Percentiles rank a stretch among this genome's conserved stretches.
These are phyloP conservation scores for Leptodactylus fallax DNA, from an alignment of 2,797 vertebrate species.

Conservation along the genomic window DNA sequence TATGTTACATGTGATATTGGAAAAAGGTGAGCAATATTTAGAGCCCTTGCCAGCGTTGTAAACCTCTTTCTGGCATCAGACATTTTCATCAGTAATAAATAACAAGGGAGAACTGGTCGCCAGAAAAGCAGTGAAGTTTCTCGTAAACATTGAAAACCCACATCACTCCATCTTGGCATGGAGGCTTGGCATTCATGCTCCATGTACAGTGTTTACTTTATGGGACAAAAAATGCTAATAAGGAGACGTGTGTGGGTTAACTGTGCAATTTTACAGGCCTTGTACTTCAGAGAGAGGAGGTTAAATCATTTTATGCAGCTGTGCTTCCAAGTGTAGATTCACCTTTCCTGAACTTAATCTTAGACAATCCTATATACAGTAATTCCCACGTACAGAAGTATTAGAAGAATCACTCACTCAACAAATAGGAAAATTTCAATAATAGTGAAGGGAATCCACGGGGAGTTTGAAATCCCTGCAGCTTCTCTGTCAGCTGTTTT, in stretches of 20 bases:
- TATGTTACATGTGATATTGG: not conserved
- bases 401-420: not conserved
- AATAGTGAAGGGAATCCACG: no score
- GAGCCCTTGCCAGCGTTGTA: slow-evolving; percentile 17
- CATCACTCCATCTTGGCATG: slow-evolving; percentile 38
- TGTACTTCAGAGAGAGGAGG: not conserved
- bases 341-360: slow-evolving; percentile 16
- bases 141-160: slow-evolving; percentile 28
- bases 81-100: slow-evolving; percentile 49
- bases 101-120: slow-evolving; percentile 34
- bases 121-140: slow-evolving; percentile 35
- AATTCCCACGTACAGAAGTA: not conserved
- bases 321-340: not conserved
- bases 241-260: slow-evolving; percentile 1
- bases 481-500: no score
- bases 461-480: no score
- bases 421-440: no score
- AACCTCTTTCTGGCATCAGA: slow-evolving; percentile 40
- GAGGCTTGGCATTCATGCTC: slow-evolving; percentile 46
- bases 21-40: slow-evolving; percentile 21
- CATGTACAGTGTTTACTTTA: slow-evolving; percentile 40
- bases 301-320: slow-evolving; percentile 12
- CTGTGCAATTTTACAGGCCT: not conserved
- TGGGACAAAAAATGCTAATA: slow-evolving; percentile 30
- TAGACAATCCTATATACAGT: not conserved